Evolutionary conservation across 2,113 vertebrate genomes (phyloP).

Genomic region (Microcebus murinus): DNA sequence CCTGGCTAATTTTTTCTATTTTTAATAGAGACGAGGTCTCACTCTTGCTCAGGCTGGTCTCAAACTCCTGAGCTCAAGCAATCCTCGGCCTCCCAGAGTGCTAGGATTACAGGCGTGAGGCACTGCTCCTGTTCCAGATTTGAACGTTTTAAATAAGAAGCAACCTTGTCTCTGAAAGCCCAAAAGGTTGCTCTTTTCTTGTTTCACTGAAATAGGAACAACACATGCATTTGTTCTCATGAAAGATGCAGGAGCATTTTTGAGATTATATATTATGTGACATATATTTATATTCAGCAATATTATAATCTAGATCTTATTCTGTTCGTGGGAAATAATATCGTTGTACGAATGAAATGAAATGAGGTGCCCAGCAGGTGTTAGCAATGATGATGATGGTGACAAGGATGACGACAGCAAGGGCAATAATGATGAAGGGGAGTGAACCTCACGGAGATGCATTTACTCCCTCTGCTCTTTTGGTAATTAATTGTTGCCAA

Average conservation of each 20-base stretch:
- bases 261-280: not conserved
- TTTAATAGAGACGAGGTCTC: too few relatives aligned
- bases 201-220: not conserved
- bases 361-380: not conserved
- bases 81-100: too few relatives aligned
- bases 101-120: too few relatives aligned
- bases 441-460: accelerated
- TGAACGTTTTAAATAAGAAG: not conserved
- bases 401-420: accelerated
- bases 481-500: not conserved
- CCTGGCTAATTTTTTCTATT: too few relatives aligned
- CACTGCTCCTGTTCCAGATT: not conserved
- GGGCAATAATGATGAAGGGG: not conserved
- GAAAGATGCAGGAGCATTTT: not conserved
- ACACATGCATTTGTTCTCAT: not conserved
- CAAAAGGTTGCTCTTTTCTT: not conserved
- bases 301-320: too few relatives aligned
- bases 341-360: not conserved
- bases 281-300: too few relatives aligned
- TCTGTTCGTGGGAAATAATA: not conserved
- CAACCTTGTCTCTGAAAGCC: not conserved
- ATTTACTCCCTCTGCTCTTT: not conserved
- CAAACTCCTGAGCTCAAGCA: too few relatives aligned
- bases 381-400: not conserved
- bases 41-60: too few relatives aligned